Evolutionary conservation across 2,888 invertebrate species (phyloP).

Genomic region (Chymomyza fuscimana): DNA sequence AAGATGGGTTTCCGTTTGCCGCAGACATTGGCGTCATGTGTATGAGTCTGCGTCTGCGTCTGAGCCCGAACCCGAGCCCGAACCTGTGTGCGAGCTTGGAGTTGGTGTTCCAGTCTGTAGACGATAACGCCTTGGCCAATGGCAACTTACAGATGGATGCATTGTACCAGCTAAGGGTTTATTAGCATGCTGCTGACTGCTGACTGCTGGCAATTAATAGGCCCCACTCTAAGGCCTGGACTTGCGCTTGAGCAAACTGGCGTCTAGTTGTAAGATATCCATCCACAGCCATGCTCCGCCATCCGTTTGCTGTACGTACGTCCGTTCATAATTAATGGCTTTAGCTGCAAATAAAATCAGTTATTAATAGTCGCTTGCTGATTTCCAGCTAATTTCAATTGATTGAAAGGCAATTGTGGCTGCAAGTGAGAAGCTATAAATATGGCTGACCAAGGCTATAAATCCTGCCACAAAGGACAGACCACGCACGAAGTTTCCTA

Average conservation of each 20-base stretch:
- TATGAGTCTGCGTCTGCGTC: conserved; percentile 11
- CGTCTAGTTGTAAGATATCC: background rate
- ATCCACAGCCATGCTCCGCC: background rate
- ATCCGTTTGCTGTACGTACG: background rate
- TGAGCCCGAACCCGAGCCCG: conserved; percentile 25
- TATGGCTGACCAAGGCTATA: conserved; percentile 37
- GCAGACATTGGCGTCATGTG: conserved; percentile 15
- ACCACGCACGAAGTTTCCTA: conserved; percentile 44
- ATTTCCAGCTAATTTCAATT: conserved; percentile 60
- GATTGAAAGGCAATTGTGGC: conserved; percentile 59
- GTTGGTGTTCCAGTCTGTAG: background rate
- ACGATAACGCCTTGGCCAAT: background rate
- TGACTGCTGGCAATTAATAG: conserved; percentile 63
- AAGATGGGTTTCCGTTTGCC: conserved; percentile 54
- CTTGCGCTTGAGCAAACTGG: conserved; percentile 22
- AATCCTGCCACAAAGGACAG: conserved; percentile 30
- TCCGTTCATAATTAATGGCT: conserved; percentile 52
- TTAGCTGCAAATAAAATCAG: conserved; percentile 56
- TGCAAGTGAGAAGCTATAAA: conserved; percentile 53
- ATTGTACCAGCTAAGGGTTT: conserved; percentile 43
- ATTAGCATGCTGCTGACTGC: conserved; percentile 64
- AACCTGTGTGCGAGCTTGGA: conserved; percentile 8
- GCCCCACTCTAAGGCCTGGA: conserved; percentile 21
- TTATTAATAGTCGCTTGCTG: conserved; percentile 60
- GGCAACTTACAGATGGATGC: background rate